A percentile compares a stretch with the other conserved stretches of the same genome.
Evolutionary conservation across 2,113 vertebrate species (phyloP).

Genomic region (Vulpes lagopus): DNA sequence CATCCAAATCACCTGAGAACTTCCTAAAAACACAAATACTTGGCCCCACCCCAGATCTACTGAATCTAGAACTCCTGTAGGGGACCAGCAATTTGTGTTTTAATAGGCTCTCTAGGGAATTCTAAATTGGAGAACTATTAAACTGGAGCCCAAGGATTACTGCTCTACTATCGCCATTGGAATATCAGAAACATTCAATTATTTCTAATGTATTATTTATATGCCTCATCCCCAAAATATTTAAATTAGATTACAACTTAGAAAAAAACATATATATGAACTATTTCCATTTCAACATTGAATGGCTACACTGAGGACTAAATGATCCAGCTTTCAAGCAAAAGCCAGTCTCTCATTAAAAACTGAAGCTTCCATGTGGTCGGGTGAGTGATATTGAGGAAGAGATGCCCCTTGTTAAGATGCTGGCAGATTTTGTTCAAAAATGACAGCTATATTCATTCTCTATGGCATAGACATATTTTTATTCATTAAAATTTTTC

Average conservation of each 20-base stretch:
- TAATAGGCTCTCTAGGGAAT: neutral
- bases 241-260: neutral
- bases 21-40: neutral
- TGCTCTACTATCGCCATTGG: neutral
- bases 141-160: neutral
- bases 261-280: neutral
- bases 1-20: neutral
- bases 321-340: neutral
- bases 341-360: conserved; percentile 10
- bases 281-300: neutral
- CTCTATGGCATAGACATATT: neutral
- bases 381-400: neutral
- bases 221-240: neutral
- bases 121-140: neutral
- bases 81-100: neutral
- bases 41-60: neutral
- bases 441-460: neutral
- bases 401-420: neutral
- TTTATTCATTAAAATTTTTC: neutral
- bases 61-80: neutral
- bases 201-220: neutral
- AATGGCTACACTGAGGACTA: neutral
- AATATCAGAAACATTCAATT: neutral
- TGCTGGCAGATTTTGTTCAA: neutral
- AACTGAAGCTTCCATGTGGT: neutral